Evolutionary conservation across 2,113 vertebrate species (phyloP), one percentile per base, ranked within the genome.

Genomic region (Macquaria australasica): DNA sequence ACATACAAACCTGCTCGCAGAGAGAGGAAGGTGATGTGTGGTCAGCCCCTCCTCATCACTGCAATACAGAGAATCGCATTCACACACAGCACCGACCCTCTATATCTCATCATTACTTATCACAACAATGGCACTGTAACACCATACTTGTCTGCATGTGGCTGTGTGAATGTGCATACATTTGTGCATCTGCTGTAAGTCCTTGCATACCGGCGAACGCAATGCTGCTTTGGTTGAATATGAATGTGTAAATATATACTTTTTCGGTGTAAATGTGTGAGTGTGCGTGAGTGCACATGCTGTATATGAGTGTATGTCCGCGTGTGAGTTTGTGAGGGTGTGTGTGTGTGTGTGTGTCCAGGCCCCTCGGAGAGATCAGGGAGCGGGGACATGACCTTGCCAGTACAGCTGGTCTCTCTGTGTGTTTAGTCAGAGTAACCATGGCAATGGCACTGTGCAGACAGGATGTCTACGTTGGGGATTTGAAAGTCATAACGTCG

Each of bases 61-160:
- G 73, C 74, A 92, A 67, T 7, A 94, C 93, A 94, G 81, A 94
- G 92, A 93, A 93, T 93, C 83, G 89, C 89, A 92, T 94, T 93
- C 91, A 94, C 79, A 81, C 51, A 45, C 71, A 3, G 80, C 69
- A 14, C 77, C 71, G 10, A 63, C 79, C 77, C 67, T 85, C 76
- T 3, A 62, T 75, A 84, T 87, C 87, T 93, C 92, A 94, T 92
- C 91, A 85, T 91, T 88, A 91, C 91, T 78, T 85, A 90, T 92
- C 79, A 92, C 85, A 94, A 93, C 92, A 93, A 88, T 89, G 81
- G 78, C 56, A 86, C 82, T 86, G 83, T 75, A 88, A 89, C 80
- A 76, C 66, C 81, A 84, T 37, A 72, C 76, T n/a, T 62, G 66
- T 87, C 66, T 48, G 28, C 25, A 41, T 56, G 56, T 41, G 63